Evolutionary conservation across 2,888 invertebrate species (phyloP), one percentile per base, ranked within the genome.

Genomic region (Xylophagus ater): DNA sequence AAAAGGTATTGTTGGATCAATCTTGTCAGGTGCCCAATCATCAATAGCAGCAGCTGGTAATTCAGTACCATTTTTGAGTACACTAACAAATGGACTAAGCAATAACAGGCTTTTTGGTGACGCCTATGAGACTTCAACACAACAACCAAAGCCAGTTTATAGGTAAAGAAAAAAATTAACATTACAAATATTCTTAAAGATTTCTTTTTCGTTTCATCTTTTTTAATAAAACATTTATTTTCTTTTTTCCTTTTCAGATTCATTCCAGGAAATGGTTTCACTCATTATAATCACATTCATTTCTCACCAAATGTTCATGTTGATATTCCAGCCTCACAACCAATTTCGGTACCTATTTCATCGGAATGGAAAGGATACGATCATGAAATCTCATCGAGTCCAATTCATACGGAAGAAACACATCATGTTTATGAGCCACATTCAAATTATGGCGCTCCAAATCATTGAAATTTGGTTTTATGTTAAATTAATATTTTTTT

Each of bases 301-400:
- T 7, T 21, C 9, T 7, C 21, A 7, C 21, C 21, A 21, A 21
- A 21, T 21, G 21, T 21, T 21, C 21, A 21, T 21, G 21, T 21
- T n/a, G n/a, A n/a, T n/a, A n/a, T 14, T 14, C 5, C 12, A 14
- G 33, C 39, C 4, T 19, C 34, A 12, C 40, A 34, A 2, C 41
- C 36, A 9, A 37, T 24, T 4, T 35, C 43, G 6, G 34, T 30
- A 2, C 43, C 32, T n/a, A 38, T 33, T 19, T 25, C 39, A 7
- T 43, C 41, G n/a, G n/a, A n/a, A n/a, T n/a, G n/a, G n/a, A n/a
- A n/a, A n/a, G n/a, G n/a, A n/a, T n/a, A n/a, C n/a, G n/a, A n/a
- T n/a, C n/a, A n/a, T n/a, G n/a, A n/a, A n/a, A n/a, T n/a, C n/a
- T n/a, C n/a, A n/a, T n/a, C n/a, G n/a, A n/a, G n/a, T n/a, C n/a